phyloP scores from a whole-genome alignment of 2,797 vertebrate species.

The Heteromormyrus szaboi region DNA sequence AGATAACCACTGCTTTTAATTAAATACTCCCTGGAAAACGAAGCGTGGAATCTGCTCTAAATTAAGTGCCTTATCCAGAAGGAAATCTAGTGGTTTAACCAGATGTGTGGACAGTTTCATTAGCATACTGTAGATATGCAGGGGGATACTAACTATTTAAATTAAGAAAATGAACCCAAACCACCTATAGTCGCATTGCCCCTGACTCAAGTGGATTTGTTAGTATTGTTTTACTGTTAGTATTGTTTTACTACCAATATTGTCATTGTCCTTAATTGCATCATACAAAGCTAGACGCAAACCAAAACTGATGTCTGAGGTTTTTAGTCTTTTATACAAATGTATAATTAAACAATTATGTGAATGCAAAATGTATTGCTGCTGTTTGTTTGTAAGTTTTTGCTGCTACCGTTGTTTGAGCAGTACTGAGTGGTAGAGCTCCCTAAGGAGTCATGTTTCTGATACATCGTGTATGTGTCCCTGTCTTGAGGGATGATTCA shows the following conservation, averaged over 20 bases:
- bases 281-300: background rate
- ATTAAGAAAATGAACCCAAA: background rate
- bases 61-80: conserved; percentile 5
- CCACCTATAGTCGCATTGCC: background rate
- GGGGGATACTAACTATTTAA: background rate
- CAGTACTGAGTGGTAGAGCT: background rate
- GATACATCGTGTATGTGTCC: background rate
- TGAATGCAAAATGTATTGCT: background rate
- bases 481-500: background rate
- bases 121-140: background rate
- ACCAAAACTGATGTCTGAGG: background rate
- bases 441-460: background rate
- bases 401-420: background rate
- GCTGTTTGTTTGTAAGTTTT: background rate
- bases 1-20: background rate
- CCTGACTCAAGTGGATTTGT: background rate
- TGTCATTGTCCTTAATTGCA: background rate
- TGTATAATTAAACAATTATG: background rate
- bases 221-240: background rate
- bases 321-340: background rate
- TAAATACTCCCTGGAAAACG: background rate
- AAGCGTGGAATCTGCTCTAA: background rate
- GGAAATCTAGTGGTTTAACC: background rate
- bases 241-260: background rate
- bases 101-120: background rate